Evolutionary conservation across 2,797 vertebrate species (phyloP).

Genomic region (Erpetoichthys calabaricus): DNA sequence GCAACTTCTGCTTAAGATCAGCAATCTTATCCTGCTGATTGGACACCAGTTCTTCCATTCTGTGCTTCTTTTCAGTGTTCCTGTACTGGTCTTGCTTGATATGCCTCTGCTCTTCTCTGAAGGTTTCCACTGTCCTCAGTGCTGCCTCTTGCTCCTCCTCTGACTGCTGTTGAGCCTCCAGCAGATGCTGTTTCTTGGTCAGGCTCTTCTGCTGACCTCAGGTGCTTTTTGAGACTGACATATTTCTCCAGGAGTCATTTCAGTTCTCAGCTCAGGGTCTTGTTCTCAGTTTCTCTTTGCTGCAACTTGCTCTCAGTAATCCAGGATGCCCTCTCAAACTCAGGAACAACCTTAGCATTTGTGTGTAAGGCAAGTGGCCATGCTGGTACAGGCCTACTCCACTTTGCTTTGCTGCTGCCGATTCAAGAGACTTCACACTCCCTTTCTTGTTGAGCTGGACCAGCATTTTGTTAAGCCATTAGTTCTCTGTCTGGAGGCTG

Average conservation of each 20-base stretch:
- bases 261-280: slow-evolving; percentile 12
- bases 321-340: slow-evolving; percentile 2
- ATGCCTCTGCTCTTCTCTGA: slow-evolving; percentile 12
- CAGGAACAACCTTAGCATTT: slow-evolving; percentile 3
- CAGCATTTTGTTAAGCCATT: not conserved
- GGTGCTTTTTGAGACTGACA: slow-evolving; percentile 17
- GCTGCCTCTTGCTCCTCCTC: slow-evolving; percentile 13
- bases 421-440: not conserved
- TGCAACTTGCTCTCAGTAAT: not conserved
- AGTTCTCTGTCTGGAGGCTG: not conserved
- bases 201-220: slow-evolving; percentile 9
- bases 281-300: slow-evolving; percentile 1
- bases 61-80: slow-evolving; percentile 6
- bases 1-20: slow-evolving; percentile 14
- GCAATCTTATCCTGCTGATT: slow-evolving; percentile 10
- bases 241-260: slow-evolving; percentile 24
- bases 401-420: not conserved
- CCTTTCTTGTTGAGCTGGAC: not conserved
- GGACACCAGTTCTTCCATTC: slow-evolving; percentile 13
- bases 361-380: not conserved
- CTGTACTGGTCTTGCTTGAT: slow-evolving; percentile 14
- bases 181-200: slow-evolving; percentile 11
- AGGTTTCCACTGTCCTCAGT: slow-evolving; percentile 3
- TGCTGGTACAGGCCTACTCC: not conserved
- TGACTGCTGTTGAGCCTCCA: slow-evolving; percentile 15